Conservation (phyloP, 2,113 vertebrate genomes). For the Ondatra zibethicus region DNA sequence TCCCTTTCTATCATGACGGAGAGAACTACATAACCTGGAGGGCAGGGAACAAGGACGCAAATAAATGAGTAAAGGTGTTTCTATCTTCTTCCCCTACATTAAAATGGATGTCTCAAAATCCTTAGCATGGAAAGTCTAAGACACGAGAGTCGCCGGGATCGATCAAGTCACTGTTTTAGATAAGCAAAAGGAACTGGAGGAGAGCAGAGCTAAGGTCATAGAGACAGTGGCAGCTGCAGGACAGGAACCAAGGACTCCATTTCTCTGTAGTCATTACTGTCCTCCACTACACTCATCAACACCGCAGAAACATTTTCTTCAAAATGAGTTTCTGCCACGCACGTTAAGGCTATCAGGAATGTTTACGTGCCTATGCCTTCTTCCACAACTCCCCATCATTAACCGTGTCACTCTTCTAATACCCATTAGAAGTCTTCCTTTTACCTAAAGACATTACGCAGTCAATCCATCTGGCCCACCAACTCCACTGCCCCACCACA, state of each 20-base stretch:
- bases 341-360: slow-evolving; percentile 16
- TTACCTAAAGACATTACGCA: background rate
- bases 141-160: background rate
- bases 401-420: background rate
- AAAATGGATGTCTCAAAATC: slow-evolving; percentile 24
- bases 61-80: background rate
- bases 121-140: slow-evolving; percentile 30
- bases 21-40: background rate
- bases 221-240: background rate
- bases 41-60: background rate
- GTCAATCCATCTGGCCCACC: background rate
- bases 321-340: slow-evolving; percentile 26
- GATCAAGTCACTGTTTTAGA: background rate
- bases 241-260: slow-evolving; percentile 4
- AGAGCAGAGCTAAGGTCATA: background rate
- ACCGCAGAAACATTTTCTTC: background rate
- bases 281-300: background rate
- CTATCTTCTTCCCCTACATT: background rate
- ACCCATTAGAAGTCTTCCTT: background rate
- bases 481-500: background rate
- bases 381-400: background rate
- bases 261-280: background rate
- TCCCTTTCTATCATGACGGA: background rate
- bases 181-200: background rate
- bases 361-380: background rate